phyloP scores from a whole-genome alignment of 1,140 invertebrate genomes.

The Lepidostoma basale region DNA sequence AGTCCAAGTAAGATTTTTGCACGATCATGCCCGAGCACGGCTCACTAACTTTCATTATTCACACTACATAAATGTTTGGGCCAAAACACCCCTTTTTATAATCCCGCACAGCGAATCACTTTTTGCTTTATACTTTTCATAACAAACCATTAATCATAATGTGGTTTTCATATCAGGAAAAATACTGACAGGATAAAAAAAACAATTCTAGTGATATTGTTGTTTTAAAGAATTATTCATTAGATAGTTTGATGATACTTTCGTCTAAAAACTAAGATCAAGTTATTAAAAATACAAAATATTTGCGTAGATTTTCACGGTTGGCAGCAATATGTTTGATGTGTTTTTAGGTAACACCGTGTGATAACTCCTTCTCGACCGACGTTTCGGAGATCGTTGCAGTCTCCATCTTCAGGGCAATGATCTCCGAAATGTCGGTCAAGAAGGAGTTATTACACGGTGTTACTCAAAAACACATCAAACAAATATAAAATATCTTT shows the following conservation, averaged over 20 bases:
- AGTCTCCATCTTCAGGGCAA: no score
- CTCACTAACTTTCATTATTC: constrained; percentile 16
- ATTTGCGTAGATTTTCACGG: no score
- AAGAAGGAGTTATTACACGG: no score
- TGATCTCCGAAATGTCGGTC: no score
- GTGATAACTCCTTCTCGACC: no score
- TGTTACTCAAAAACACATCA: no score
- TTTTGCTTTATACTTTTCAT: constrained; percentile 13
- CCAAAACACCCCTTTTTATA: constrained; percentile 16
- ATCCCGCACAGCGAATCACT: constrained; percentile 17
- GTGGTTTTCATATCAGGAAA: constrained; percentile 4
- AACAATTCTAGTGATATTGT: constrained; percentile 1
- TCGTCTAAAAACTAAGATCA: no score
- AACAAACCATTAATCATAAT: constrained; percentile 25
- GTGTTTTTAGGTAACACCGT: no score
- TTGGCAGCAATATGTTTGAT: no score
- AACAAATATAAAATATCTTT: no score
- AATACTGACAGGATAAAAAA: neutral
- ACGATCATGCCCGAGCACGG: constrained; percentile 1
- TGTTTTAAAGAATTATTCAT: constrained; percentile 12
- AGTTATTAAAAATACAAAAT: no score
- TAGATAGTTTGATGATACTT: neutral
- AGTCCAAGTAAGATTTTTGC: constrained; percentile 13
- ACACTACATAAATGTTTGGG: constrained; percentile 25
- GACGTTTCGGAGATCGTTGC: no score